These are phyloP conservation scores for Eleginops maclovinus DNA, from an alignment of 2,113 vertebrate species.

Conservation along the genomic window DNA sequence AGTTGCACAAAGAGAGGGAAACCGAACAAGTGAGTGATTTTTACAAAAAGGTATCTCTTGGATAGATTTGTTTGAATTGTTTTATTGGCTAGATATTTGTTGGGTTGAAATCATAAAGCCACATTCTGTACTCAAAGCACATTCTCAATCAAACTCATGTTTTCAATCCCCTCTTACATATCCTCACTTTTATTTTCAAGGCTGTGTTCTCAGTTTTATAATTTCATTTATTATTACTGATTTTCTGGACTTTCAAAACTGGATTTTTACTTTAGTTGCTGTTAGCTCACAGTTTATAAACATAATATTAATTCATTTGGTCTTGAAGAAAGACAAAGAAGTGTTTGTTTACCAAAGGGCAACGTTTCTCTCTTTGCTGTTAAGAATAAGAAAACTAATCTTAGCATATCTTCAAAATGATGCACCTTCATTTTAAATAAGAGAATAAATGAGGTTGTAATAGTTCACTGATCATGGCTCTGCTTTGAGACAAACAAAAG, in stretches of 20 bases:
- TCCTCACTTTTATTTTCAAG: not conserved
- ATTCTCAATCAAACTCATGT: not conserved
- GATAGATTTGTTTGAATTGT: too few relatives aligned
- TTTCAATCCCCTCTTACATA: not conserved
- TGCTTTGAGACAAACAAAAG: conserved; percentile 5
- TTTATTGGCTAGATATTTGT: not conserved
- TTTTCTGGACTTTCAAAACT: conserved; percentile 5
- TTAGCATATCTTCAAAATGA: not conserved
- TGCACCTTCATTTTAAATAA: not conserved
- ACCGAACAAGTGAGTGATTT: conserved; percentile 3
- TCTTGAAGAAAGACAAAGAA: not conserved
- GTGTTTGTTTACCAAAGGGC: not conserved
- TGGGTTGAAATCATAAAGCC: not conserved
- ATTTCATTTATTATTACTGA: not conserved
- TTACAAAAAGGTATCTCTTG: too few relatives aligned
- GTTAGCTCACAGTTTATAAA: not conserved
- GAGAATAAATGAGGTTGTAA: conserved; percentile 18
- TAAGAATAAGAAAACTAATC: not conserved
- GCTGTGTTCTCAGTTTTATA: not conserved
- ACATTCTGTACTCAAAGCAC: not conserved
- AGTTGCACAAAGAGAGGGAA: conserved; percentile 29
- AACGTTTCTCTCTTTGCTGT: not conserved
- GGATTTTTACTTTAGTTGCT: conserved; percentile 2
- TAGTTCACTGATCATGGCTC: conserved; percentile 15
- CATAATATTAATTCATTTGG: not conserved